Percentiles rank a stretch among this genome's conserved stretches.
These are phyloP conservation scores for Tachysurus fulvidraco DNA, from an alignment of 2,113 vertebrate species.

Conservation along the genomic window DNA sequence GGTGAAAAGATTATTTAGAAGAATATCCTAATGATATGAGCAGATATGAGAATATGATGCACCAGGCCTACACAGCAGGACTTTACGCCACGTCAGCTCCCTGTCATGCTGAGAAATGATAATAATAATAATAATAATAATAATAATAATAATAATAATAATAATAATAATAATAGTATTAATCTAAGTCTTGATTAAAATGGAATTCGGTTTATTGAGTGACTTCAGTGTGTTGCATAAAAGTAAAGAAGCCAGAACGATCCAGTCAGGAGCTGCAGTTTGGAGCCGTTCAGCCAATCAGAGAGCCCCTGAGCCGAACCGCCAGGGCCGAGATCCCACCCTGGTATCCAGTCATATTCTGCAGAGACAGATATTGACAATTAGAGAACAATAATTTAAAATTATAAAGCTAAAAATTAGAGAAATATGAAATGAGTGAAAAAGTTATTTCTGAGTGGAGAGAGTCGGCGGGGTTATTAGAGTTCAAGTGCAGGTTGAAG, in stretches of 20 bases:
- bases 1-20: slow-evolving; percentile 31
- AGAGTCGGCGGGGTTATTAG: slow-evolving; percentile 32
- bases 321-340: slow-evolving; percentile 56
- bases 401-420: neutral
- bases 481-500: neutral
- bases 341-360: slow-evolving; percentile 63
- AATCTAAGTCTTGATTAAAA: neutral
- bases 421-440: neutral
- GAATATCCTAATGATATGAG: neutral
- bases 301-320: slow-evolving; percentile 33
- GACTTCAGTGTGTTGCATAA: slow-evolving; percentile 47
- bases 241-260: slow-evolving; percentile 44
- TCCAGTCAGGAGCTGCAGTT: slow-evolving; percentile 36
- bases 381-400: neutral
- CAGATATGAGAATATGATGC: slow-evolving; percentile 13
- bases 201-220: slow-evolving; percentile 8
- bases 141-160: neutral
- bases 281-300: slow-evolving; percentile 23
- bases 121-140: neutral
- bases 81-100: slow-evolving; percentile 5
- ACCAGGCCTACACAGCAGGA: slow-evolving; percentile 35
- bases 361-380: slow-evolving; percentile 43
- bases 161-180: neutral
- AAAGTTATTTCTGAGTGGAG: slow-evolving; percentile 16
- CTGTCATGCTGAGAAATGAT: neutral